A percentile compares a stretch with the other conserved stretches of the same genome.
phyloP scores from a whole-genome alignment of 2,113 vertebrate species.

The Fulica atra region DNA sequence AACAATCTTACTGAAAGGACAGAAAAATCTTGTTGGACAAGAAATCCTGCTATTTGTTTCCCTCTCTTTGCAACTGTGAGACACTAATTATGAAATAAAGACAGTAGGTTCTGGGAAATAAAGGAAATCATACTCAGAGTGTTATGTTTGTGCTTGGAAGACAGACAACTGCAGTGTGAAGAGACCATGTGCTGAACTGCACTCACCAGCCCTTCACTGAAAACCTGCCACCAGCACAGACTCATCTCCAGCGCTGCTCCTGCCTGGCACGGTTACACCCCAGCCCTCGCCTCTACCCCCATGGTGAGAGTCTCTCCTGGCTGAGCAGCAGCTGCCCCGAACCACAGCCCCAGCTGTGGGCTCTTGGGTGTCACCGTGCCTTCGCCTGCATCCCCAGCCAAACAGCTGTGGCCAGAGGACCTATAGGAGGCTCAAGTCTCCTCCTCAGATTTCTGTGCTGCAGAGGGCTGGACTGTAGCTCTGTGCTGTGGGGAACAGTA shows the following conservation, averaged over 20 bases:
- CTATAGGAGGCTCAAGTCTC: not conserved
- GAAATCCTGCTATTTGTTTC: not conserved
- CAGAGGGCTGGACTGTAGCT: not conserved
- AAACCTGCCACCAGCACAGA: not conserved
- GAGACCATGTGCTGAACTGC: not conserved
- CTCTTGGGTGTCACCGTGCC: not conserved
- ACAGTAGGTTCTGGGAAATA: not conserved
- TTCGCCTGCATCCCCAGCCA: not conserved
- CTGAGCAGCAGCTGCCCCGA: not conserved
- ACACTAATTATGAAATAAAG: not conserved
- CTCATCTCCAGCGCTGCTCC: not conserved
- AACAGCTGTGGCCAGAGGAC: not conserved
- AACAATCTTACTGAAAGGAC: not conserved
- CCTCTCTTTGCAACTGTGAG: not conserved
- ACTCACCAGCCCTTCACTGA: not conserved
- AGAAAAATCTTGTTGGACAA: not conserved
- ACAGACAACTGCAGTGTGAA: not conserved
- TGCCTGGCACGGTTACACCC: not conserved
- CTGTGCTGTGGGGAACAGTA: not conserved
- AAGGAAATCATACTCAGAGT: not conserved
- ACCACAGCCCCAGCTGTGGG: accelerated
- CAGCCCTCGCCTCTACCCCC: not conserved
- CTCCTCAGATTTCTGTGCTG: not conserved
- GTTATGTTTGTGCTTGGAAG: not conserved
- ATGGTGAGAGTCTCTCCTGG: accelerated